Base-by-base conservation (phyloP, 1,140 invertebrate genomes). In the Zaprionus kolodkinae region DNA sequence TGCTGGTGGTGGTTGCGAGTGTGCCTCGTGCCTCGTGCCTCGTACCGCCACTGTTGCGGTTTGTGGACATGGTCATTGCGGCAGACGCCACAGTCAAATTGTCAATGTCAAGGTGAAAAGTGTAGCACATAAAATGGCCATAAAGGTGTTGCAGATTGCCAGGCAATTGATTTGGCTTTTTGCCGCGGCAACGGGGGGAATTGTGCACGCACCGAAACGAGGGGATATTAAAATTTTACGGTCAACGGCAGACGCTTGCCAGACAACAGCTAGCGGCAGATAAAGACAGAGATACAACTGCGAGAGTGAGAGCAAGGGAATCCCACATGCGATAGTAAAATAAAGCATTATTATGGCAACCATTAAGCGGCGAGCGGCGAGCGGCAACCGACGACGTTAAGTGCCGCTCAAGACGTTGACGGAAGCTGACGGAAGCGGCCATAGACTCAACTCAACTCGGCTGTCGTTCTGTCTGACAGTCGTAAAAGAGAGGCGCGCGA, bases 81-180 rank as follows among this genome's bases (percentile, higher is more conserved):
- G 68, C 65, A 62, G 75, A 60, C 60, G 63, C 57, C 63, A 52
- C 57, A 60, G 57, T 72, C 64, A 62, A 72, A 73, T 78, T 74
- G 75, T 79, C 79, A 81, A 90, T 89, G 85, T 89, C 85, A 89
- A 89, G 85, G 85, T 90, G 81, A 89, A 89, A 89, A 89, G 86
- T 90, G 78, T 76, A 55, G 61, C 85, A 61, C 85, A 89, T 89
- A 86, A 89, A 90, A 79, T 61, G 75, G 70, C 35, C 86, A 79
- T 89, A 90, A 89, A 89, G 86, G 85, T 89, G 81, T 76, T 75
- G 76, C 81, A 89, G 78, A 90, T 89, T 86, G 85, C 55, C 61
- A 59, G 65, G 52, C 71, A 78, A 75, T 78, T 78, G 76, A 78
- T 75, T 78, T 73, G 55, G 40, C 78, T 86, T 71, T 73, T 69